Base-by-base conservation (phyloP, 2,797 vertebrate species). In the Esox lucius region DNA sequence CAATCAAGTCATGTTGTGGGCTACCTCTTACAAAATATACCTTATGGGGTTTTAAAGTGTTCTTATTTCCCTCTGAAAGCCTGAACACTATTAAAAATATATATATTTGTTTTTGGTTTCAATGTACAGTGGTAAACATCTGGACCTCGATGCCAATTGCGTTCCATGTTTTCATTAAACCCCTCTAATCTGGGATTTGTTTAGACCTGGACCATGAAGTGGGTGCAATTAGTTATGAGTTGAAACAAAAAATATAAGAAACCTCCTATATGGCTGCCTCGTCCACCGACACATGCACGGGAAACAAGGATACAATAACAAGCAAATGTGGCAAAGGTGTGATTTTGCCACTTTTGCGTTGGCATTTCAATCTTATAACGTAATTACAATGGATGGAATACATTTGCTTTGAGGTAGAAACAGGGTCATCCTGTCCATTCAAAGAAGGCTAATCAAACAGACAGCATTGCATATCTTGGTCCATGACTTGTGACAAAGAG, bases 281-380 rank as follows among this genome's bases (percentile, higher is more conserved):
- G 0, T 82, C 77, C 76, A 2, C 77, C 70, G 72, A 86, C 83
- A 81, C 88, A 85, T 80, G 67, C 7, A 24, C 5, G 8, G 8
- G 70, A 68, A 78, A 87, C 75, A 61, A 59, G 76, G 70, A 84
- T 74, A 83, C 71, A 86, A 79, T 86, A 86, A 87, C 84, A 85
- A 78, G 65, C 65, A 75, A 70, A 74, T 79, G 56, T 68, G 70
- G 64, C n/a, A 51, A 33, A 70, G 0, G 66, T 28, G 49, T 68
- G 74, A 76, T 67, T 72, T 75, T 64, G 12, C 62, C 28, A 64
- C 5, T 64, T 64, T 31, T 62, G 24, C 13, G 4, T 64, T 64
- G 28, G 62, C 12, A 17, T 5, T 61, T 39, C 67, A 22, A 39
- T 46, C 67, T 68, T 11, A n/a, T 68, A 12, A 75, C 17, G 35